Base-by-base conservation (phyloP, 2,888 invertebrate species). In the Nysson spinosus region DNA sequence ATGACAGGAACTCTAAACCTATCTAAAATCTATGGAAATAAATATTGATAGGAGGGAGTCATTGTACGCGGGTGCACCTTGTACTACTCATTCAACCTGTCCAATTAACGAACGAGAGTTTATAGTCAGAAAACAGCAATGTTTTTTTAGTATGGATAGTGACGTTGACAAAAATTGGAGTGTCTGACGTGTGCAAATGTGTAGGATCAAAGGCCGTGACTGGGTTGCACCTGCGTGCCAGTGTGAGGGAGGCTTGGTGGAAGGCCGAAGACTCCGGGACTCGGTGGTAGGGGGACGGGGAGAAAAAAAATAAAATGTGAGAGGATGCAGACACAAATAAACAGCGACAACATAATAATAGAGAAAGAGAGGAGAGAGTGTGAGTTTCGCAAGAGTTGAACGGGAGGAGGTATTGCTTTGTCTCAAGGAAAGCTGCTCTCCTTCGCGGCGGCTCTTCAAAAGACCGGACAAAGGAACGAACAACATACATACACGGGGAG, bases 331-430 rank as follows among this genome's bases (percentile, higher is more conserved):
- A 86, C 86, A 86, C 85, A 86, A 86, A 86, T 86, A 86, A 85
- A 86, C 86, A 79, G 84, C 82, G 83, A 86, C 83, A 86, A 86
- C 83, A 84, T 86, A 85, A 86, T 86, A 86, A 87, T 85, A 86
- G 85, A 83, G 85, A 83, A 78, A 80, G 77, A 54, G 44, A 44
- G 34, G 37, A 50, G 56, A 61, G 69, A 32, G 26, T 14, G 28
- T 28, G 43, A 50, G 35, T 9, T 35, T 34, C 44, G 47, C 26
- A 52, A 44, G 69, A 58, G 56, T 58, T 51, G 67, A 47, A 51
- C 65, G 56, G 67, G 62, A 72, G 70, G 69, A 72, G 71, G 73
- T 68, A 56, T 76, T 64, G 80, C 82, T 84, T 85, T 85, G 85
- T 85, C 82, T 84, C 84, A 85, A 84, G 85, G 85, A 82, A 75